Base-by-base conservation (phyloP, 2,888 invertebrate genomes). In the Lampropteryx suffumata region DNA sequence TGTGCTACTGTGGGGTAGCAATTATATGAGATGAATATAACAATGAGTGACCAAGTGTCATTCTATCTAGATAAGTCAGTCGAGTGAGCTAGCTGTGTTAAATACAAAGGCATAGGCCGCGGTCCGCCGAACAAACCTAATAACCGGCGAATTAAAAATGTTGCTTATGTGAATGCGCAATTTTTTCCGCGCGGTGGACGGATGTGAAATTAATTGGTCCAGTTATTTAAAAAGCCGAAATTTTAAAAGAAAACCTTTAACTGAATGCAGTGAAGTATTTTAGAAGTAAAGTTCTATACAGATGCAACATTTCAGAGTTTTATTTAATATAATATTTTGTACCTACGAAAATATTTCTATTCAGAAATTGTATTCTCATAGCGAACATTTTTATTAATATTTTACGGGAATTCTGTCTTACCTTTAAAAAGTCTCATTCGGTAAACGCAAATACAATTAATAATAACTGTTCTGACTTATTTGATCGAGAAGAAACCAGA, bases 401-500 rank as follows among this genome's bases (percentile, higher is more conserved):
- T 17, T 17, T n/a, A n/a, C n/a, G n/a, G 4, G 17, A 17, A 3
- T 17, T 17, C 17, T 3, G 17, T 17, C 4, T 17, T 17, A 3
- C 17, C 4, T 17, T 17, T 17, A 17, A 17, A 17, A 59, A 50
- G 46, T 51, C 46, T 45, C 48, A 48, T 41, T 52, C 50, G 39
- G 55, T 51, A 46, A 42, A 50, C 50, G 54, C 49, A 58, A 58
- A 58, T 53, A 57, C 48, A 70, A 71, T 70, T 71, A 74, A 69
- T 73, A 71, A 71, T 74, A 71, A 65, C 62, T 61, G 62, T 65
- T 67, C 62, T 35, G 57, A 62, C 58, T 61, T 64, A 67, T 74
- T 66, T 73, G 73, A 74, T 74, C 71, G 73, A 74, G 66, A 62
- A 64, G 52, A 50, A 62, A 64, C 65, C 66, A 69, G 65, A 72